A percentile compares a stretch with the other conserved stretches of the same genome.
Conservation (phyloP, 2,888 invertebrate species). For the Sylvicola fuscatus region DNA sequence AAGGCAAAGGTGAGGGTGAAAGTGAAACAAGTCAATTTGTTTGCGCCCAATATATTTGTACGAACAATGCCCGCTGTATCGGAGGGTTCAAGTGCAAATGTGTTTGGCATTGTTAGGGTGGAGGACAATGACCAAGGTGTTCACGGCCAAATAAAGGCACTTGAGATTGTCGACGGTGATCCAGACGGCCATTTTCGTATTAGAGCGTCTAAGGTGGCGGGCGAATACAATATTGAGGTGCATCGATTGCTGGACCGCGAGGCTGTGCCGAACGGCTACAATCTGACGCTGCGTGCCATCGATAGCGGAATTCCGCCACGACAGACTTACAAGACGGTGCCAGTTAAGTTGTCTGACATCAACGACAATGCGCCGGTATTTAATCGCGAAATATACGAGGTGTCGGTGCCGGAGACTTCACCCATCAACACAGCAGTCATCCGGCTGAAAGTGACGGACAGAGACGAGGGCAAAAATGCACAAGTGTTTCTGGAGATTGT, state of each 20-base stretch:
- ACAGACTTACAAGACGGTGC: slow-evolving; percentile 58
- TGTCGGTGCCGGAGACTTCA: slow-evolving; percentile 70
- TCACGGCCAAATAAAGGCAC: slow-evolving; percentile 60
- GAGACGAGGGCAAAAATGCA: slow-evolving; percentile 65
- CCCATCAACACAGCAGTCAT: slow-evolving; percentile 78
- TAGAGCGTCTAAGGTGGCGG: slow-evolving; percentile 34
- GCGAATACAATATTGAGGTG: slow-evolving; percentile 64
- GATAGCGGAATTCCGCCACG: slow-evolving; percentile 67
- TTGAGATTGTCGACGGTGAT: slow-evolving; percentile 79
- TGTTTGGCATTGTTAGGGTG: slow-evolving; percentile 77
- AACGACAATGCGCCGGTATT: slow-evolving; percentile 79
- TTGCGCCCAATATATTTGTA: slow-evolving; percentile 66
- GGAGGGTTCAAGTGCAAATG: slow-evolving; percentile 61
- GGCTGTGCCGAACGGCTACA: slow-evolving; percentile 59
- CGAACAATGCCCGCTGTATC: slow-evolving; percentile 59
- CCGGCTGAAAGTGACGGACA: slow-evolving; percentile 67
- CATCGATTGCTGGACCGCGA: slow-evolving; percentile 60
- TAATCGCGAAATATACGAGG: slow-evolving; percentile 68
- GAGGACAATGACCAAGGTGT: slow-evolving; percentile 64
- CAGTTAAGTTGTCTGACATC: slow-evolving; percentile 58
- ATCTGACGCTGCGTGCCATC: slow-evolving; percentile 64
- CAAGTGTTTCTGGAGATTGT: slow-evolving; percentile 73
- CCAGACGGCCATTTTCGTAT: slow-evolving; percentile 77
- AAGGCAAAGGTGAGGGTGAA: slow-evolving; percentile 55
- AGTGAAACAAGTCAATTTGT: slow-evolving; percentile 66